phyloP scores from a whole-genome alignment of 2,113 vertebrate species.

The Periophthalmodon schlosseri region DNA sequence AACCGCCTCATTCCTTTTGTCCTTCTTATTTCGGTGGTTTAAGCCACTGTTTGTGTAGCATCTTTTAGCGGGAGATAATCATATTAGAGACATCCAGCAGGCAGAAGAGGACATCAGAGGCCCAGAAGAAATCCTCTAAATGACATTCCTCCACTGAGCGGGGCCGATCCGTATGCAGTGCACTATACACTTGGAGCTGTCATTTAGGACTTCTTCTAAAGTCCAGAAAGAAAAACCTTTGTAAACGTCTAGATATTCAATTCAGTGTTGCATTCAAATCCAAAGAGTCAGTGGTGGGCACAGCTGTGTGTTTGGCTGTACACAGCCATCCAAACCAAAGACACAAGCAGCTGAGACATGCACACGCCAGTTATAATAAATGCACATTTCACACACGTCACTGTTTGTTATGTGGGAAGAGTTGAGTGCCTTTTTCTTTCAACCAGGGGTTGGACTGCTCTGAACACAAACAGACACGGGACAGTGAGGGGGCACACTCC shows the following conservation, averaged over 20 bases:
- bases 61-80: slow-evolving; percentile 79
- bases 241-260: slow-evolving; percentile 43
- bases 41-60: slow-evolving; percentile 71
- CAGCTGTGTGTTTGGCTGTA: slow-evolving; percentile 85
- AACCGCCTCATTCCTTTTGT: slow-evolving; percentile 48
- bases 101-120: slow-evolving; percentile 39
- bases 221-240: slow-evolving; percentile 33
- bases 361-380: slow-evolving; percentile 64
- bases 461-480: slow-evolving; percentile 42
- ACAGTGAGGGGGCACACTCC: slow-evolving; percentile 35
- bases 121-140: slow-evolving; percentile 28
- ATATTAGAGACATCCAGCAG: slow-evolving; percentile 61
- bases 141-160: slow-evolving; percentile 28
- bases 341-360: slow-evolving; percentile 72
- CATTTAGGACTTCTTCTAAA: slow-evolving; percentile 17
- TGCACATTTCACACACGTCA: slow-evolving; percentile 63
- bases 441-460: slow-evolving; percentile 79
- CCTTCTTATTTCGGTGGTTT: slow-evolving; percentile 42
- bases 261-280: slow-evolving; percentile 47
- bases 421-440: slow-evolving; percentile 84
- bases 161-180: slow-evolving; percentile 22
- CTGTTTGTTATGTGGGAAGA: slow-evolving; percentile 75
- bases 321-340: slow-evolving; percentile 96
- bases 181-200: slow-evolving; percentile 36
- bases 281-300: slow-evolving; percentile 37